phyloP scores from a whole-genome alignment of 2,888 invertebrate species.

The Phytoseiulus persimilis region DNA sequence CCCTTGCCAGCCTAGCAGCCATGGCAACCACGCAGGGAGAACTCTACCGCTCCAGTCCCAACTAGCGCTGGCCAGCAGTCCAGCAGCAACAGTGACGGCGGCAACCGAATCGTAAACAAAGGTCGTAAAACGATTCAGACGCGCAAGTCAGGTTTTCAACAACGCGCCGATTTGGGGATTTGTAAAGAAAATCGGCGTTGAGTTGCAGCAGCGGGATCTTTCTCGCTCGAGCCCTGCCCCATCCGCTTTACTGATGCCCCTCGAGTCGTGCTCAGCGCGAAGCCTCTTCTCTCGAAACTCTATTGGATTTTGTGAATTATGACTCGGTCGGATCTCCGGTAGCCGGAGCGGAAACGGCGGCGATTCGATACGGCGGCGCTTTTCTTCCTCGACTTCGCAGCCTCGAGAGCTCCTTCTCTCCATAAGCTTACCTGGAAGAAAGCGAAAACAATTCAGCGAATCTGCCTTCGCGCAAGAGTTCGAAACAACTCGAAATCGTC shows the following conservation, averaged over 20 bases:
- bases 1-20: neutral
- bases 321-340: neutral
- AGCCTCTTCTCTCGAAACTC: neutral
- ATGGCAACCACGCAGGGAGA: neutral
- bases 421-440: neutral
- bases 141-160: slow-evolving; percentile 5
- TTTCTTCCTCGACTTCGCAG: slow-evolving; percentile 5
- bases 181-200: slow-evolving; percentile 5
- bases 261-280: neutral
- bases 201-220: slow-evolving; percentile 5
- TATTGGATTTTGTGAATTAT: neutral
- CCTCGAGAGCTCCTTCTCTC: neutral
- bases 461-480: neutral
- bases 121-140: slow-evolving; percentile 5
- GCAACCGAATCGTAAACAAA: slow-evolving; percentile 5
- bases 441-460: slow-evolving; percentile 5
- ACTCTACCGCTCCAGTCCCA: neutral
- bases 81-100: neutral
- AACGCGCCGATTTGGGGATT: neutral
- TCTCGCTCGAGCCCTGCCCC: neutral
- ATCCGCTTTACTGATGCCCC: neutral
- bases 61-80: neutral
- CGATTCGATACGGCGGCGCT: neutral
- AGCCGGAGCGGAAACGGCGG: neutral
- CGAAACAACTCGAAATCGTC: neutral